These are phyloP conservation scores for Mythimna lalbum DNA, from an alignment of 2,888 invertebrate genomes.

Conservation along the genomic window DNA sequence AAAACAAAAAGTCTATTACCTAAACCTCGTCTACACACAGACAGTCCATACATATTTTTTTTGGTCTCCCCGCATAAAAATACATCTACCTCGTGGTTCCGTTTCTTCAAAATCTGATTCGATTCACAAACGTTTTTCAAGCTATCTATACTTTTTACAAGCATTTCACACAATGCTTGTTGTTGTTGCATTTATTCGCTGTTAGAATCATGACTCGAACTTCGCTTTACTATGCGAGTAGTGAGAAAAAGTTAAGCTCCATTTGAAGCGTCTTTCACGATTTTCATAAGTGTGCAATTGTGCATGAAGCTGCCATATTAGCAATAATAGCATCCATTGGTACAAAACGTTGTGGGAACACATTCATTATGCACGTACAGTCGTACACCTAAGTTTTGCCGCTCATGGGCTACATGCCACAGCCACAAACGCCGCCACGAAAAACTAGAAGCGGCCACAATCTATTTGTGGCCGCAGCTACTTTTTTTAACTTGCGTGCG, in stretches of 20 bases:
- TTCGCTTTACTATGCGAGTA: neutral
- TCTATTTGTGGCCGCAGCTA: no score
- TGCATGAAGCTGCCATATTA: slow-evolving; percentile 3
- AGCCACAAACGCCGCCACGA: no score
- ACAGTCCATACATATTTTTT: neutral
- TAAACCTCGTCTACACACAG: no score
- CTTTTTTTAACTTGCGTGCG: no score
- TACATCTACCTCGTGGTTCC: neutral
- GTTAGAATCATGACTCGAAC: neutral
- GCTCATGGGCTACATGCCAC: no score
- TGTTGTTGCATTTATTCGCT: neutral
- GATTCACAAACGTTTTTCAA: no score
- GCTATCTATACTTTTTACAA: no score
- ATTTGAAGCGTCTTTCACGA: neutral
- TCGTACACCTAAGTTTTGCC: no score
- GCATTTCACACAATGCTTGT: neutral
- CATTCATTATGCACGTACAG: no score
- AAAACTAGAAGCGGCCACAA: no score
- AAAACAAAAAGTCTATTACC: no score
- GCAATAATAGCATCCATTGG: neutral
- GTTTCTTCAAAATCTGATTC: neutral
- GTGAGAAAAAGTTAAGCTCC: neutral
- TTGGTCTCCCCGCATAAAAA: neutral
- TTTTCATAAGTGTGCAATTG: neutral
- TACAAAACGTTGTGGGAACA: no score